A percentile compares a stretch with the other conserved stretches of the same genome.
Conservation (phyloP, 2,113 vertebrate species). For the Chaetops frenatus region DNA sequence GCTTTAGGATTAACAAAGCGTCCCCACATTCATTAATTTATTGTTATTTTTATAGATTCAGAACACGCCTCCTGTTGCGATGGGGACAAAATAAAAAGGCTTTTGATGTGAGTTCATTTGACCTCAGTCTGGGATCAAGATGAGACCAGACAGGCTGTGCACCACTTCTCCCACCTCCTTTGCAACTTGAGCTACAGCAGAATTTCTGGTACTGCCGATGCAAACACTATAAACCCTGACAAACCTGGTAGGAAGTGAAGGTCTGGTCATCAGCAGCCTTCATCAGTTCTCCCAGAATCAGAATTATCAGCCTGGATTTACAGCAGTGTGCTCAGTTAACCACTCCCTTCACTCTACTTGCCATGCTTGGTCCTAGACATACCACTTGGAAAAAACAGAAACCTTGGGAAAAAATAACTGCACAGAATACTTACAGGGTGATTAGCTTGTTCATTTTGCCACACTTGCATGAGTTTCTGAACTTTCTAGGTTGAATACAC, state of each 20-base stretch:
- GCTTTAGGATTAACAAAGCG: background rate
- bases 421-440: background rate
- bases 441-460: background rate
- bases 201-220: background rate
- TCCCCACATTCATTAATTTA: background rate
- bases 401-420: background rate
- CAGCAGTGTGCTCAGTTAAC: background rate
- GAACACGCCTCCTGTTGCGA: background rate
- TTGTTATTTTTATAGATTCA: background rate
- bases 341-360: background rate
- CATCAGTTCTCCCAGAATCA: background rate
- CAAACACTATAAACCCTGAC: background rate
- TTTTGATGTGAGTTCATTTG: background rate
- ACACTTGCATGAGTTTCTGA: background rate
- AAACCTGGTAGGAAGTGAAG: background rate
- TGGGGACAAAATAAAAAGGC: background rate
- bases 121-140: background rate
- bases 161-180: background rate
- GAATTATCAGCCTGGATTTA: background rate
- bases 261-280: background rate
- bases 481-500: background rate
- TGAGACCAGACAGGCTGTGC: background rate
- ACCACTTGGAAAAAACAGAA: background rate
- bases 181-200: background rate
- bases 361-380: background rate